These are phyloP conservation scores for Galeopsomyia nigrocyanea DNA, from an alignment of 2,888 invertebrate genomes.

Conservation along the genomic window DNA sequence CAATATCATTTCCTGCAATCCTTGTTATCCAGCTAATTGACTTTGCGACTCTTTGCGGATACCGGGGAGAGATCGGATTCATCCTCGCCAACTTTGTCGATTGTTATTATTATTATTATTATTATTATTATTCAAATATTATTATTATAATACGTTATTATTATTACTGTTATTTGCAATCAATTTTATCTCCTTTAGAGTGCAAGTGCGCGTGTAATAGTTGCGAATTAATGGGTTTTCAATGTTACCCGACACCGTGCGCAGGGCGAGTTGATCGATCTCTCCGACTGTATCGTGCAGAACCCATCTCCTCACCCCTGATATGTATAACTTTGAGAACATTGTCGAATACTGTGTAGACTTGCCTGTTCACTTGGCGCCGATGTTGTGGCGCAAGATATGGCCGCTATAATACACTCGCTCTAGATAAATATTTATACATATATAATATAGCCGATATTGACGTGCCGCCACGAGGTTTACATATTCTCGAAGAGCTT, in stretches of 20 bases:
- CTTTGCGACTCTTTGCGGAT: constrained; percentile 49
- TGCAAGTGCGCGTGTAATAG: no score
- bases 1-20: constrained; percentile 51
- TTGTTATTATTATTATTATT: no score
- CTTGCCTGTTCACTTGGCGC: constrained; percentile 56
- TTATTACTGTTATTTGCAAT: no score
- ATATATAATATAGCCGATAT: constrained; percentile 31
- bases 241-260: background rate
- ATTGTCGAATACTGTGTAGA: constrained; percentile 54
- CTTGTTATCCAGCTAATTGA: constrained; percentile 54
- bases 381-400: constrained; percentile 54
- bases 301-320: constrained; percentile 34
- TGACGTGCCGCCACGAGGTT: constrained; percentile 40
- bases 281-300: constrained; percentile 29
- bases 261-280: constrained; percentile 20
- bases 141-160: no score
- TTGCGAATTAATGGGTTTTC: no score
- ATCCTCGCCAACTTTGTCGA: constrained; percentile 32
- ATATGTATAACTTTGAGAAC: constrained; percentile 48
- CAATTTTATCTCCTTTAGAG: no score
- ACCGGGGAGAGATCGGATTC: constrained; percentile 49
- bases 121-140: no score
- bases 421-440: no score
- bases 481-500: constrained; percentile 9
- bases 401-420: constrained; percentile 56